Base-by-base conservation (phyloP, 2,797 vertebrate genomes). In the Cacajao melanocephalus region DNA sequence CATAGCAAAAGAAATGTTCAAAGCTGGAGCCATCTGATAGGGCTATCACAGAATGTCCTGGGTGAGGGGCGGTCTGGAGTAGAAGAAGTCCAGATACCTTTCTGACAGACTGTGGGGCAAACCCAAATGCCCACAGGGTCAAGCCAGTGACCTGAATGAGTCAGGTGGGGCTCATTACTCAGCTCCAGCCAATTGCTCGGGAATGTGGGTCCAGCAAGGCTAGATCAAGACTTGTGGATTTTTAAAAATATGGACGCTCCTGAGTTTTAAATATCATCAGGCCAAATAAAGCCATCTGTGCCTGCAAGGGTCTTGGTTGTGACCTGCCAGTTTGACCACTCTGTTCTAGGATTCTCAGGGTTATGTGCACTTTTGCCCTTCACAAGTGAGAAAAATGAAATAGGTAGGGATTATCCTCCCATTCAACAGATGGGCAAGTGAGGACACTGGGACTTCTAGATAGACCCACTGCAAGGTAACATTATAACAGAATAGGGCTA, bases 251-350 rank as follows among this genome's bases (percentile, higher is more conserved):
- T n/a, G 36, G 57, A 41, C 4, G 86, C 50, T 55, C 26, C 46
- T 82, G n/a, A 58, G 22, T 92, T 90, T 97, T 92, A 57, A 96
- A 67, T 73, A n/a, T 44, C n/a, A 7, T 39, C 22, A 30, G 67
- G 76, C 82, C 33, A 48, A 70, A 30, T 36, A 86, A 67, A 93
- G 80, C 83, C 61, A 75, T 84, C 82, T 28, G 7, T 95, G 91
- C 73, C 57, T 0, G 1, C 44, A 4, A 4, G 6, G 52, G 30
- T 88, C 61, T 88, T 24, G 30, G 33, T 83, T 3, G 4, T 17
- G 14, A 75, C n/a, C 72, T 55, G 52, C 19, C 46, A 79, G 8
- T 82, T n/a, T 91, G 39, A 88, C 86, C 64, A 7, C 46, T 82
- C 26, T 78, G 15, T 81, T 70, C 22, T 57, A 48, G 75, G 50